Base-by-base conservation (phyloP, 1,140 invertebrate species). In the Euura saliciscinereae region DNA sequence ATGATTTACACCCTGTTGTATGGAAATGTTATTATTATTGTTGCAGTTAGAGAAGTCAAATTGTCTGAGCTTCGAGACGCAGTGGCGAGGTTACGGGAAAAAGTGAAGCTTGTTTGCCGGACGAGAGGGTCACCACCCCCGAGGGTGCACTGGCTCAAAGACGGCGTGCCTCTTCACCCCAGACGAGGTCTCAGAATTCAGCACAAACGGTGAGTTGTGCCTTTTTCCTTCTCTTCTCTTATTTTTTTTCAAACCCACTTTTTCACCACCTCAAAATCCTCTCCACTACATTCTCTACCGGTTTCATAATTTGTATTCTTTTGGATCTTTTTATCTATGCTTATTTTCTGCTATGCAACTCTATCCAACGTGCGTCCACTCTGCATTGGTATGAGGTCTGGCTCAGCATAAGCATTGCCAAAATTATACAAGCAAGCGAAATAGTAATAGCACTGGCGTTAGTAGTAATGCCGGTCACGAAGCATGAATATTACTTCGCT, bases 101-200 rank as follows among this genome's bases (percentile, higher is more conserved):
- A 89, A 79, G 89, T 93, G 82, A 89, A 89, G 83, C 90, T 94
- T 74, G 88, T 91, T 78, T 94, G 93, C 87, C 89, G 89, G 78
- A 91, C 91, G 73, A 89, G 89, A 78, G 93, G 92, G 3, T 89
- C 91, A 64, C 93, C 93, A 68, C 90, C 91, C 75, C 93, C 93
- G 43, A 89, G 89, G 81, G 91, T 94, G 75, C 88, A 90, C 76
- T 94, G 93, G 93, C 92, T 91, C 85, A 92, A 92, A 82, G 91
- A 94, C 86, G 91, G 91, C 78, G 88, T 89, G 80, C 91, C 91
- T 72, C 86, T 91, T 78, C 85, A 88, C 71, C 88, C 85, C 65
- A 82, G 84, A 72, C 84, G 81, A 79, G 84, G 90, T 76, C 88
- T 90, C 76, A 88, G 86, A 79, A 85, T 90, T 75, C 86, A 87